Evolutionary conservation across 2,888 invertebrate species (phyloP).

Genomic region (Eumerus sabulonum): DNA sequence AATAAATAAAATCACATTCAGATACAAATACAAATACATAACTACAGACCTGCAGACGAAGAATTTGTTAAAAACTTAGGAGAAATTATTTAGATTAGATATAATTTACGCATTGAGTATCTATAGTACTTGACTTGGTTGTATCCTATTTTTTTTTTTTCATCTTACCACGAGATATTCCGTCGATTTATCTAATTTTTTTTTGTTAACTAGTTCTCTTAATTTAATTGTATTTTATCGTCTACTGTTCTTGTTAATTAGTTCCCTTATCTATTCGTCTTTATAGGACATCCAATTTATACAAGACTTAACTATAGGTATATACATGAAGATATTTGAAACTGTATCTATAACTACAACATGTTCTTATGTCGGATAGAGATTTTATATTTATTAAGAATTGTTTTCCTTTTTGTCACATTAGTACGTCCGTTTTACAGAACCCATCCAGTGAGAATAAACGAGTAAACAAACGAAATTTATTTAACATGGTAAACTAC

Average conservation of each 20-base stretch:
- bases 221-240: constrained; percentile 46
- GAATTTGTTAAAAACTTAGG: constrained; percentile 40
- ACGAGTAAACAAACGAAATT: constrained; percentile 29
- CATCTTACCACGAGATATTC: too few species aligned
- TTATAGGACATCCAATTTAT: constrained; percentile 3
- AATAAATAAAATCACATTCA: constrained; percentile 40
- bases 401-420: constrained; percentile 33
- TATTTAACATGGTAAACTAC: constrained; percentile 36
- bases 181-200: constrained; percentile 2
- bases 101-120: constrained; percentile 9
- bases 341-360: constrained; percentile 7
- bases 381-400: constrained; percentile 32
- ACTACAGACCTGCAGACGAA: constrained; percentile 7
- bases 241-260: constrained; percentile 41
- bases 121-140: background rate
- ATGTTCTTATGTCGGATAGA: constrained; percentile 36
- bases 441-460: constrained; percentile 66
- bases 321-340: constrained; percentile 19
- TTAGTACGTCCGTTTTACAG: constrained; percentile 66
- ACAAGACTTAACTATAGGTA: constrained; percentile 10
- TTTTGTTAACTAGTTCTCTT: constrained; percentile 30
- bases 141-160: constrained; percentile 41
- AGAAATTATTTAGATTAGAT: constrained; percentile 12
- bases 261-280: background rate
- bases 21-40: constrained; percentile 24